A percentile compares a stretch with the other conserved stretches of the same genome.
phyloP scores from a whole-genome alignment of 2,797 vertebrate species.

The Gambelia wislizenii region DNA sequence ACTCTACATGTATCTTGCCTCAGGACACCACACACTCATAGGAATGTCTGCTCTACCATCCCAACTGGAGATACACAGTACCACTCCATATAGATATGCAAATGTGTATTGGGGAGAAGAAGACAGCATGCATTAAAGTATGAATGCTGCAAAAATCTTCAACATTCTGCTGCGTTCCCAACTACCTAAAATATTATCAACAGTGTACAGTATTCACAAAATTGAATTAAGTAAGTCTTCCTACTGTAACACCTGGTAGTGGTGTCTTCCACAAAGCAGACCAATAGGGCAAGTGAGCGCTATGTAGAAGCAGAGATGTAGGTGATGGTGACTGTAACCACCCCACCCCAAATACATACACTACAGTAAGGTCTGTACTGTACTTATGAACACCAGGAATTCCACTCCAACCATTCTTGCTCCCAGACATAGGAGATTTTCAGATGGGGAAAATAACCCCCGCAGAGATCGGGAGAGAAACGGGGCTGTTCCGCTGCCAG shows the following conservation, averaged over 20 bases:
- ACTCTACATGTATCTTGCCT: background rate
- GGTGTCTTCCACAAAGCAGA: background rate
- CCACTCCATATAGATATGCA: background rate
- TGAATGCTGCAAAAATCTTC: background rate
- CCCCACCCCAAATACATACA: too few relatives aligned
- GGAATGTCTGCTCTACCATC: background rate
- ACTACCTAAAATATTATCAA: background rate
- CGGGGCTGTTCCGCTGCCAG: too few relatives aligned
- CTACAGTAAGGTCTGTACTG: background rate
- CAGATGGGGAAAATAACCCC: too few relatives aligned
- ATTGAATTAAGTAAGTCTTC: background rate
- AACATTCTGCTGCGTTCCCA: background rate
- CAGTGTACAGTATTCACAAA: background rate
- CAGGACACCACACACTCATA: background rate
- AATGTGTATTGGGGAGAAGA: background rate
- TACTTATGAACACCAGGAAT: background rate
- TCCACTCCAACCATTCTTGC: background rate
- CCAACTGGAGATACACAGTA: background rate
- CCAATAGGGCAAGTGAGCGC: background rate
- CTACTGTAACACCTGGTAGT: background rate
- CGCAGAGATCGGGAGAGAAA: too few relatives aligned
- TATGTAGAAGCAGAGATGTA: background rate
- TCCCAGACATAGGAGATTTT: background rate
- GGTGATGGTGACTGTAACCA: background rate
- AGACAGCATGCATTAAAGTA: background rate